Base-by-base conservation (phyloP, 2,113 vertebrate genomes). In the Lophochroa leadbeateri region DNA sequence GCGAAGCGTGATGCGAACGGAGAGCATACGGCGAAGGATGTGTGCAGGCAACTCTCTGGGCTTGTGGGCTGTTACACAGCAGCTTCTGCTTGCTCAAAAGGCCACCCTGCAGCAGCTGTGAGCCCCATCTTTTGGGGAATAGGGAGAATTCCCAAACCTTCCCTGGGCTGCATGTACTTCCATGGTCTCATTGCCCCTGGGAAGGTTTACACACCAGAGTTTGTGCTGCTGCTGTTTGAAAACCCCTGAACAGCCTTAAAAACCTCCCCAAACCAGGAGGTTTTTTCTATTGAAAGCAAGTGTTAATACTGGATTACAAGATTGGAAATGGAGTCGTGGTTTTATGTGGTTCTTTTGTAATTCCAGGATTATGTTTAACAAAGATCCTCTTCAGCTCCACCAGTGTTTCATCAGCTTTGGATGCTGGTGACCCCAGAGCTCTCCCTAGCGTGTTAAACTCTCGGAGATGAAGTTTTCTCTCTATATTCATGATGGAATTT, bases 231-330 rank as follows among this genome's bases (percentile, higher is more conserved):
- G 57, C 57, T 58, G 21, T 35, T 58, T 58, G 46, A 55, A 65
- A 77, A 82, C 18, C 44, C 76, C 39, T 46, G 25, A 78, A 17
- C 29, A 49, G 65, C 69, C 74, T 90, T 72, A 27, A 49, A 53
- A 27, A 17, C 13, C 33, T 24, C 43, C 19, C 4, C 17, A 79
- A 41, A 20, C 35, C 49, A 37, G 80, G 90, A 67, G 77, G 37
- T 28, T 94, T 74, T 69, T 68, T 35, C 31, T 94, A 82, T 70
- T 65, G 78, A 75, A 90, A 94, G 72, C 60, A 63, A 78, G 77
- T 92, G 91, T 75, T 81, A 87, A 49, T 60, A 63, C 88, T 90
- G 82, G 69, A 84, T 94, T 87, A 82, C 69, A 84, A 67, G 88
- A 27, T 44, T 57, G 78, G 88, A 87, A 90, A 57, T 57, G 43